Base-by-base conservation (phyloP, 2,797 vertebrate genomes). In the Crenichthys baileyi region DNA sequence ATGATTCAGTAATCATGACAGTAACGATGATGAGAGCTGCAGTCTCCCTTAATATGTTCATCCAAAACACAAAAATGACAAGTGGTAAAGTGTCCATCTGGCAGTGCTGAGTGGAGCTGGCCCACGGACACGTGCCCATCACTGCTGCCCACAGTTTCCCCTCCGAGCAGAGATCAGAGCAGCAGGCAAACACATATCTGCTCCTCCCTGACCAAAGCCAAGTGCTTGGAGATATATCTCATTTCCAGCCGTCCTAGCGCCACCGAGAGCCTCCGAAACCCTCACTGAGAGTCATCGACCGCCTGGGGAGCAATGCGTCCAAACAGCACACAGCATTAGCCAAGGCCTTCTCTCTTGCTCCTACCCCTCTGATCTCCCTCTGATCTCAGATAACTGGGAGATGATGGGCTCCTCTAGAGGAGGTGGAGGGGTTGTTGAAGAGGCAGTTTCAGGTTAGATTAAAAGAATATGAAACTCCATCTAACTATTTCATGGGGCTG, bases 61-160 rank as follows among this genome's bases (percentile, higher is more conserved):
- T 90, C 83, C 84, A 75, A 79, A 85, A 82, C 29, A 79, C 36
- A 36, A 36, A 72, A 67, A 65, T 80, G 83, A 86, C 73, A 71
- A 82, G 72, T 70, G 70, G 90, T 91, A 78, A 82, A 88, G 85
- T 67, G 79, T 90, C 90, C 87, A 85, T 86, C 83, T 90, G 89
- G 85, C 74, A 61, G 76, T 41, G 26, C 78, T 73, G 68, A 73
- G 81, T 75, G 73, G 74, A 41, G 73, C 79, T 84, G 84, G 79
- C 83, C 83, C 74, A 73, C 83, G 44, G 75, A 78, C 70, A 76
- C 72, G 74, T 26, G 72, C 73, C 77, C 72, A 61, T 73, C 72
- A 13, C 68, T 65, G 76, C 58, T 60, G 51, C 67, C 73, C 74
- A 29, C 68, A 44, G 73, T 67, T 77, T 36, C 71, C 73, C 76